Conservation (phyloP, 2,113 vertebrate species). For the Cryptomyrus ogoouensis region DNA sequence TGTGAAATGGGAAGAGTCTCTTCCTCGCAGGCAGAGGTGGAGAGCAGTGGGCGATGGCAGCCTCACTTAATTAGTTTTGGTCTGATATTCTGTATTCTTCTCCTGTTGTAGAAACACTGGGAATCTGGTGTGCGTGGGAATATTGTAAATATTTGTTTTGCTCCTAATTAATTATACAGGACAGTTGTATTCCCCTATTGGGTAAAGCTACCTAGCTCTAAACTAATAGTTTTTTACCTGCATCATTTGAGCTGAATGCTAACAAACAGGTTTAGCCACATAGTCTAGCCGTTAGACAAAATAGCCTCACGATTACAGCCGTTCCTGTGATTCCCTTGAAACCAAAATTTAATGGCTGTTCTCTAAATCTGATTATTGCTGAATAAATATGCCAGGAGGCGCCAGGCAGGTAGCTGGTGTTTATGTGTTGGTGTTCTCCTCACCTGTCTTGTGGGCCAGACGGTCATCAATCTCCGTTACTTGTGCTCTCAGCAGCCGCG, state of each 20-base stretch:
- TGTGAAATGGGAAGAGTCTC: slow-evolving; percentile 76
- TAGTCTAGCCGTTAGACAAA: background rate
- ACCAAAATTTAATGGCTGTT: background rate
- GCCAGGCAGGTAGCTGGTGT: background rate
- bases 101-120: slow-evolving; percentile 26
- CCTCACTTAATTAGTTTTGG: slow-evolving; percentile 74
- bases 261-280: background rate
- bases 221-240: background rate
- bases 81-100: slow-evolving; percentile 49
- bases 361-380: background rate
- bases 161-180: slow-evolving; percentile 3
- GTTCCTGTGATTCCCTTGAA: background rate
- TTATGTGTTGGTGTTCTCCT: background rate
- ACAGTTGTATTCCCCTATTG: background rate
- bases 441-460: background rate
- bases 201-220: background rate
- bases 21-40: slow-evolving; percentile 65
- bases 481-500: background rate
- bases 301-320: background rate
- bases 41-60: slow-evolving; percentile 64
- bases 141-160: slow-evolving; percentile 15
- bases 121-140: background rate
- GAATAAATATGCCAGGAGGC: background rate
- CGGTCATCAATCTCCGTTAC: background rate
- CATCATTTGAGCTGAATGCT: background rate